Evolutionary conservation across 1,140 invertebrate genomes (phyloP), one percentile per base, ranked within the genome.

Genomic region (Nephotettix cincticeps): DNA sequence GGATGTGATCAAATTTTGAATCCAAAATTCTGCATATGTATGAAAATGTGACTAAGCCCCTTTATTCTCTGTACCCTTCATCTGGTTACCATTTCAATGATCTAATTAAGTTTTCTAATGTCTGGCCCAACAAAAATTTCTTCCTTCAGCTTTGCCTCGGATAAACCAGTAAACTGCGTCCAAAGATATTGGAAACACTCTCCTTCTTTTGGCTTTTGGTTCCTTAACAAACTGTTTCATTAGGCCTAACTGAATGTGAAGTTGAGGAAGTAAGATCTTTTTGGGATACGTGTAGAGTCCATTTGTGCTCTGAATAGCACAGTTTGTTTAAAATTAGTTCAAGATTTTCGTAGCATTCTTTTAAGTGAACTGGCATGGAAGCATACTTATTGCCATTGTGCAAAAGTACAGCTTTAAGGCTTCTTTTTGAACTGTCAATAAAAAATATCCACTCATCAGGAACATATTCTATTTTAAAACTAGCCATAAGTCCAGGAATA

Each of bases 351-450:
- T 71, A 76, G 77, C 11, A 81, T 75, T 81, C 78, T 76, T 81
- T 80, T 9, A 80, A 63, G 30, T 75, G 71, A 27, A 79, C 72
- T 45, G 76, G 78, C 54, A 79, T 75, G 4, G 71, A 75, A 17
- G 70, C 74, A 74, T 74, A 76, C 74, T 75, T 72, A 68, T 83
- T 83, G n/a, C 72, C 77, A 72, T 80, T 82, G 67, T 82, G 77
- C 19, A 82, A 68, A 40, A 81, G 70, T 40, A 82, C 76, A 74
- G 75, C 78, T 76, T 82, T 81, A 32, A 80, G 73, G 73, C 77
- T 81, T 68, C 70, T 74, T 73, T 78, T 79, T 19, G 76, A 77
- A 72, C 74, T 77, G 70, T 81, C 78, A 40, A 80, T 76, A 65
- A 79, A 78, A 63, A 63, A 27, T 63, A 19, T 63, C 58, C 58